Percentiles rank a stretch among this genome's conserved stretches.
These are phyloP conservation scores for Rafetus swinhoei DNA, from an alignment of 2,113 vertebrate species.

Conservation along the genomic window DNA sequence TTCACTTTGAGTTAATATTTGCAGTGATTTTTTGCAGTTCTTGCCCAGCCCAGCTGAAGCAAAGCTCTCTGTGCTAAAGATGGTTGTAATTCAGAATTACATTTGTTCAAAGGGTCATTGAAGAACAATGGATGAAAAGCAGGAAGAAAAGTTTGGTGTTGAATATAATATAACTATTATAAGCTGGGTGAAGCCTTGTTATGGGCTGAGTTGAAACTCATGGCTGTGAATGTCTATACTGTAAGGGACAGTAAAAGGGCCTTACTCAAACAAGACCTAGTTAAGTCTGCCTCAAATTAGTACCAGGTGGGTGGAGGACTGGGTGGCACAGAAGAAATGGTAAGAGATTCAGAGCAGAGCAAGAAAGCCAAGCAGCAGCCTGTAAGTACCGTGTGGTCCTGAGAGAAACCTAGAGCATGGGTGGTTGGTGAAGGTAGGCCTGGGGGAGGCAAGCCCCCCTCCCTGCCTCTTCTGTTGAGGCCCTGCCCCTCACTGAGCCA, in stretches of 20 bases:
- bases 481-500: too few species aligned
- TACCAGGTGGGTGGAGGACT: background rate
- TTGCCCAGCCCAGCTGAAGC: background rate
- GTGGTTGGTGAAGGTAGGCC: too few species aligned
- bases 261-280: background rate
- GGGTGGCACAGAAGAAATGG: background rate
- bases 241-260: background rate
- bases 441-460: too few species aligned
- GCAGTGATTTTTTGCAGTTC: background rate
- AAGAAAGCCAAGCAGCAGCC: background rate
- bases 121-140: background rate
- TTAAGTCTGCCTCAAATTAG: background rate
- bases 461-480: too few species aligned
- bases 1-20: background rate
- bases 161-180: background rate
- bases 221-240: background rate
- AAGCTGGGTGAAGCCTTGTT: background rate
- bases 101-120: background rate
- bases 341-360: background rate
- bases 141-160: background rate
- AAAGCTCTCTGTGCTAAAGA: background rate
- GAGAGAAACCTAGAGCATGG: background rate
- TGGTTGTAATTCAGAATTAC: background rate
- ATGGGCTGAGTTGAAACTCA: background rate
- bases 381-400: background rate